Percentiles rank a stretch among this genome's conserved stretches.
Conservation (phyloP, 2,888 invertebrate genomes). For the Ceraclea dissimilis region DNA sequence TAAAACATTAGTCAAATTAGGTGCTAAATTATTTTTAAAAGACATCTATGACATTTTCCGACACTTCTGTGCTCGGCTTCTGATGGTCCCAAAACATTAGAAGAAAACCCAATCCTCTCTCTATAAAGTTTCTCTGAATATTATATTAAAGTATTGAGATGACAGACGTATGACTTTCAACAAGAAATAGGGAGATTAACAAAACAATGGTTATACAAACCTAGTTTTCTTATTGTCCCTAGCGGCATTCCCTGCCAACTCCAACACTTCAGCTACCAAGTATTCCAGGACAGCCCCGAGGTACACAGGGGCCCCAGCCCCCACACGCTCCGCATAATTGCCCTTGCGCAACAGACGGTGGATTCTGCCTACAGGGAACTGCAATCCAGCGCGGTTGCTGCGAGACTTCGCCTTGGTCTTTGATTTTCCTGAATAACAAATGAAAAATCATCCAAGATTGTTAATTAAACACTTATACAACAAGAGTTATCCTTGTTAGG, state of each 20-base stretch:
- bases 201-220: no score
- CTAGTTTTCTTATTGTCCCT: constrained; percentile 59
- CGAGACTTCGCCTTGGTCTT: constrained; percentile 29
- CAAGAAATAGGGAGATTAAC: no score
- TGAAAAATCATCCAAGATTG: background rate
- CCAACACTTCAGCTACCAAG: constrained; percentile 59
- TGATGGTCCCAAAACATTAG: no score
- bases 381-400: constrained; percentile 46
- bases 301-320: constrained; percentile 48
- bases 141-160: no score
- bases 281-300: constrained; percentile 56
- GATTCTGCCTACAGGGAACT: constrained; percentile 50
- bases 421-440: constrained; percentile 11
- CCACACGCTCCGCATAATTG: constrained; percentile 52
- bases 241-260: constrained; percentile 56
- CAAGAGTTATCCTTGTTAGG: background rate
- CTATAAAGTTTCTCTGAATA: no score
- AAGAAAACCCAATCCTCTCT: no score
- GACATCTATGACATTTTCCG: no score
- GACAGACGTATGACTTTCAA: no score
- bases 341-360: constrained; percentile 52
- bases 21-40: no score
- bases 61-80: no score
- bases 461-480: no score
- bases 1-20: no score